Base-by-base conservation (phyloP, 2,797 vertebrate species). In the Spizella passerina region DNA sequence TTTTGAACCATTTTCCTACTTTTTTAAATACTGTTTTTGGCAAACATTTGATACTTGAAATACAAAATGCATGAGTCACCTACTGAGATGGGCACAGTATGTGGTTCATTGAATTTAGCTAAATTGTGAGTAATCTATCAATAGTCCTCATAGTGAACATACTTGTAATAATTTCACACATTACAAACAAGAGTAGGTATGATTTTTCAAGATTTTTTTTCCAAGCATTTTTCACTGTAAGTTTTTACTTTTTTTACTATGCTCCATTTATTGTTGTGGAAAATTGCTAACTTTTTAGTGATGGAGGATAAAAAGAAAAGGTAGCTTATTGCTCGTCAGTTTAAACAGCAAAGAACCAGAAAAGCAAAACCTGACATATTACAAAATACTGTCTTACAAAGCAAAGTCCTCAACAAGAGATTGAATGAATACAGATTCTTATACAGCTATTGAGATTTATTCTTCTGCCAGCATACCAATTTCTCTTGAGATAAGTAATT, bases 41-140 rank as follows among this genome's bases (percentile, higher is more conserved):
- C 98, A 98, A 98, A 98, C 96, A 96, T 96, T 98, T 83, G 96
- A 97, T 95, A 98, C 98, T 98, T 98, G 97, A 98, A 98, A 97
- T 98, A 98, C 97, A 98, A 98, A 98, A 98, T 98, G 94, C 96
- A 97, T 96, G 97, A 98, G 94, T 98, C 97, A 97, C 98, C 98
- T 96, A 98, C 98, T 98, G 97, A 97, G 98, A 95, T 94, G 93
- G 97, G 96, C 98, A 95, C 97, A 97, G 98, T 98, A 94, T 98
- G 98, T 94, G 97, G 97, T 97, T 98, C 97, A 98, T 98, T 98
- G 98, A 98, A 97, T 98, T 98, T 98, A 98, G 97, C 96, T 98
- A 98, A 98, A 98, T 96, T 98, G 97, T 98, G 97, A 98, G 97
- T 97, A 97, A 98, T 97, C 97, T 96, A 97, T 97, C 98, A 97